Conservation (phyloP, 2,888 invertebrate species). For the Eurytoma californica region DNA sequence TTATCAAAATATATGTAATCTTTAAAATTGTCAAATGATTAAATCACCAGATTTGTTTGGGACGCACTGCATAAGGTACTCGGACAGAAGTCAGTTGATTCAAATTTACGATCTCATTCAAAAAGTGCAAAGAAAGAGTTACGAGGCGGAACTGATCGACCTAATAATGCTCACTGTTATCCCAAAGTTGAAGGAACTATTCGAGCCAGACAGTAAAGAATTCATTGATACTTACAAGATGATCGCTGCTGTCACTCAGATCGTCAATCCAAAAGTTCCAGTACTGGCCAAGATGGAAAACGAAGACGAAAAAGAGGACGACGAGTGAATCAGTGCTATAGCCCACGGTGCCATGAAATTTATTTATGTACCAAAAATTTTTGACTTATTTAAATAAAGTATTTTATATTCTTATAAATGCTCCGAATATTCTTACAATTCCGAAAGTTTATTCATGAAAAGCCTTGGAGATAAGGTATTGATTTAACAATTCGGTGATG, state of each 20-base stretch:
- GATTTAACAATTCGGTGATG: conserved; percentile 35
- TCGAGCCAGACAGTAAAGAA: conserved; percentile 60
- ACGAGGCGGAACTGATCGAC: conserved; percentile 62
- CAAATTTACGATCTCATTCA: conserved; percentile 63
- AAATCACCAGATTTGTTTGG: conserved; percentile 60
- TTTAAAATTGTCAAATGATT: conserved; percentile 33
- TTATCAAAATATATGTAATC: neutral
- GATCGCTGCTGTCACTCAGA: conserved; percentile 65
- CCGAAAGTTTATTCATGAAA: neutral
- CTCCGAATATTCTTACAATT: neutral
- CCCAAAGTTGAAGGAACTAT: conserved; percentile 58
- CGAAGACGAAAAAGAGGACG: conserved; percentile 2
- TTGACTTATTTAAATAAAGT: too few species aligned
- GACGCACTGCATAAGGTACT: conserved; percentile 63
- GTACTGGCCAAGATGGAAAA: conserved; percentile 66
- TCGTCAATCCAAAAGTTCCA: conserved; percentile 66
- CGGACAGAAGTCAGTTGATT: conserved; percentile 63
- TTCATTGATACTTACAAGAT: conserved; percentile 66
- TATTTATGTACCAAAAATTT: too few species aligned
- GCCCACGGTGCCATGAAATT: too few species aligned
- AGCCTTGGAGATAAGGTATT: conserved; percentile 30
- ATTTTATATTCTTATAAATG: too few species aligned
- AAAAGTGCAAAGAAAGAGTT: conserved; percentile 64
- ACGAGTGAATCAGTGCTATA: too few species aligned
- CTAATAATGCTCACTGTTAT: conserved; percentile 62